A percentile compares a stretch with the other conserved stretches of the same genome.
Conservation (phyloP, 2,888 invertebrate genomes). For the Tetropium fuscum region DNA sequence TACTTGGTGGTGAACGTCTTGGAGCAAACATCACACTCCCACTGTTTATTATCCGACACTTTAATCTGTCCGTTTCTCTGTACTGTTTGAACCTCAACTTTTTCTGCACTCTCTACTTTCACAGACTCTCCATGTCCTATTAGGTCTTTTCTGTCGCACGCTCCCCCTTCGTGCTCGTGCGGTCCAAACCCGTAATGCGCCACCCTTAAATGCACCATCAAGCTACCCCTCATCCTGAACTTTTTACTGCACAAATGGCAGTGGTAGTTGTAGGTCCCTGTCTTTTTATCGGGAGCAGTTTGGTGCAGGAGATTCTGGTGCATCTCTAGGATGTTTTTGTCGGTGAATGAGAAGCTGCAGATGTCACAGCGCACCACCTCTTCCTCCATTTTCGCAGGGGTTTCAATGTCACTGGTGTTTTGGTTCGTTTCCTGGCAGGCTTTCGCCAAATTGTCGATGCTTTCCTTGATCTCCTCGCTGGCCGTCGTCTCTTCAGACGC, state of each 20-base stretch:
- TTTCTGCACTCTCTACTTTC: conserved; percentile 1
- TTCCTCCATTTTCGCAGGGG: conserved; percentile 11
- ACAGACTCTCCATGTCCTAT: conserved; percentile 8
- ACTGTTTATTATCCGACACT: conserved; percentile 76
- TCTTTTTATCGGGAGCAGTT: conserved; percentile 59
- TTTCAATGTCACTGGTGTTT: background rate
- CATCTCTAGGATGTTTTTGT: conserved; percentile 77
- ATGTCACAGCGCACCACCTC: conserved; percentile 70
- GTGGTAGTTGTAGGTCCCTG: conserved; percentile 67
- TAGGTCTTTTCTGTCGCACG: background rate
- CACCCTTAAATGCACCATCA: conserved; percentile 82
- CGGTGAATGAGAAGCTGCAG: conserved; percentile 80
- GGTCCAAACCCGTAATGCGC: conserved; percentile 76
- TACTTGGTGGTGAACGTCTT: conserved; percentile 91
- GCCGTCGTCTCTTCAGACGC: conserved; percentile 12
- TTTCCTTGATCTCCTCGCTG: conserved; percentile 53
- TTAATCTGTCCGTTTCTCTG: conserved; percentile 22
- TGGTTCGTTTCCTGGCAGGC: background rate
- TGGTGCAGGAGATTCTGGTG: conserved; percentile 80
- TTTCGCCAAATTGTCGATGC: conserved; percentile 44
- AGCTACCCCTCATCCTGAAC: conserved; percentile 85
- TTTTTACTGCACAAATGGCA: conserved; percentile 84
- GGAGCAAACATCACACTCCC: conserved; percentile 87
- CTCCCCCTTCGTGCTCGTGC: conserved; percentile 24
- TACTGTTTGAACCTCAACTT: conserved; percentile 3